Evolutionary conservation across 92 coral and sea anemone species (phyloP).

Genomic region (Siderastrea radians): DNA sequence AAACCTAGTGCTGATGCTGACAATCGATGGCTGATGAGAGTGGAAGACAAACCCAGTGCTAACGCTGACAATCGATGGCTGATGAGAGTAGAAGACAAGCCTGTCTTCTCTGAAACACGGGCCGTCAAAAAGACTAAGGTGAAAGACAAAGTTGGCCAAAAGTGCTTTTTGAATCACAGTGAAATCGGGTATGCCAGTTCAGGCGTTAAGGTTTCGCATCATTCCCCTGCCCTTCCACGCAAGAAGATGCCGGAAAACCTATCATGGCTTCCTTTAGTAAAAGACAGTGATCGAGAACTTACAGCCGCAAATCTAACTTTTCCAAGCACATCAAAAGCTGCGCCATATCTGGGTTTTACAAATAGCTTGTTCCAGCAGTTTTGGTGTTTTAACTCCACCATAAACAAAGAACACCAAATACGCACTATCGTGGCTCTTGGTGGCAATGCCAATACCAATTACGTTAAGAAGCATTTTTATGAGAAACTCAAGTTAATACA

Average conservation of each 20-base stretch:
- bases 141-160: background rate
- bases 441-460: conserved; percentile 2
- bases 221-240: background rate
- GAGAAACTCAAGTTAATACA: conserved; percentile 3
- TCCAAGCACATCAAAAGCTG: background rate
- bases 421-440: background rate
- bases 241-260: background rate
- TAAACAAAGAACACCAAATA: conserved; percentile 6
- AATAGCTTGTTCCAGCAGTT: background rate
- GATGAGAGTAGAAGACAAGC: conserved; percentile 8
- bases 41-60: background rate
- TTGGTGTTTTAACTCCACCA: conserved; percentile 12
- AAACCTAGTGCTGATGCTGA: background rate
- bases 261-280: conserved; percentile 1
- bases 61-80: background rate
- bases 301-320: background rate
- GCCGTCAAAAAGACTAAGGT: background rate
- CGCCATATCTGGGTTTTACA: background rate
- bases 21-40: background rate
- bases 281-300: background rate
- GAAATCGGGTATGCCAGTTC: background rate
- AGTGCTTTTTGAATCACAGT: background rate
- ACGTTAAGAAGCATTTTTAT: background rate
- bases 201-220: background rate
- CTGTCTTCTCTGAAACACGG: background rate